Evolutionary conservation across 2,888 invertebrate species (phyloP).

Genomic region (Noctua pronuba): DNA sequence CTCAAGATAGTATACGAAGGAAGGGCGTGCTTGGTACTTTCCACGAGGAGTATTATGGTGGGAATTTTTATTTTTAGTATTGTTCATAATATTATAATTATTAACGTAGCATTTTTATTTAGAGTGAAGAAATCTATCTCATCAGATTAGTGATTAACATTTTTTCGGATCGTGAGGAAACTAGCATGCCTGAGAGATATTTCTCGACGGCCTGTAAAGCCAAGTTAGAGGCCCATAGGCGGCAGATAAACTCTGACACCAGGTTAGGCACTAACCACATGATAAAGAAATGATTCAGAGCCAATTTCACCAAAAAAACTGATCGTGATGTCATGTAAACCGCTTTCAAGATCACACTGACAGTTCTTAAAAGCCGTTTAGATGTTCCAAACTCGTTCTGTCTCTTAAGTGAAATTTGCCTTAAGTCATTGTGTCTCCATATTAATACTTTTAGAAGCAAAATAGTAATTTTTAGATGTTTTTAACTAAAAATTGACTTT

Average conservation of each 20-base stretch:
- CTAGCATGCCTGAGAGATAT: too few species aligned
- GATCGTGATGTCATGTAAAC: neutral
- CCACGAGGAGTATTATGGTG: conserved; percentile 84
- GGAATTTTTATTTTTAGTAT: conserved; percentile 46
- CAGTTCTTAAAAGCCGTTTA: neutral
- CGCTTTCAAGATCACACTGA: neutral
- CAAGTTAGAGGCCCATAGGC: too few species aligned
- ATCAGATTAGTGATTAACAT: too few species aligned
- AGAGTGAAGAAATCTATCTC: neutral
- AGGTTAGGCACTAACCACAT: too few species aligned
- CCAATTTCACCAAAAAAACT: neutral
- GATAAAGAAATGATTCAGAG: neutral
- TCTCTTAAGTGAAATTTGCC: neutral
- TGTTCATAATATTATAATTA: neutral
- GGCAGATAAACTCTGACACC: too few species aligned
- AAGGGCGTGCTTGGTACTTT: conserved; percentile 80
- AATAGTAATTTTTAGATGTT: neutral
- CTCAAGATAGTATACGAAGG: conserved; percentile 68
- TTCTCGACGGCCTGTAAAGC: too few species aligned
- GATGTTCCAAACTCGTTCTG: neutral
- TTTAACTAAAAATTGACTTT: neutral
- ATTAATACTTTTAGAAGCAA: neutral
- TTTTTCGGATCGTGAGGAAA: too few species aligned
- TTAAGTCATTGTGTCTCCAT: neutral
- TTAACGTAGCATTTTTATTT: neutral